Evolutionary conservation across 37 sponge, comb jelly and placozoan genomes (phyloP).

Genomic region (Aphrocallistes beatrix): DNA sequence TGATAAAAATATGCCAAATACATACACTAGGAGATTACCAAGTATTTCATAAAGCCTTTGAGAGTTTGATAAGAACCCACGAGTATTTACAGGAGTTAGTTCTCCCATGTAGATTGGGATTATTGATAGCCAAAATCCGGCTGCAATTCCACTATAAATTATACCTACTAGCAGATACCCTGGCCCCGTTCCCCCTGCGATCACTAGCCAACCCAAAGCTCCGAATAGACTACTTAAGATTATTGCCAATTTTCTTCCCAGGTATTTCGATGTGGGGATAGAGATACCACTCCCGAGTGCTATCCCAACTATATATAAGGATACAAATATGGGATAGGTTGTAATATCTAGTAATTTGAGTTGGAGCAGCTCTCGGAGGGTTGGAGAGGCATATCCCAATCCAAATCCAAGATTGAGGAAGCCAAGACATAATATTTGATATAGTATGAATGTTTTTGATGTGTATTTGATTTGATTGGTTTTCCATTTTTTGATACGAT

Average conservation of each 20-base stretch:
- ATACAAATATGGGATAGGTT: not conserved
- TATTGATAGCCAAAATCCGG: no score
- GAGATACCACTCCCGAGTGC: not conserved
- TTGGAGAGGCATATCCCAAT: not conserved
- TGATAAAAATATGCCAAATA: not conserved
- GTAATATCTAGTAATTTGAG: not conserved
- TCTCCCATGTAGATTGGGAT: not conserved
- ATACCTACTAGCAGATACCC: not conserved
- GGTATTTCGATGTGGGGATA: not conserved
- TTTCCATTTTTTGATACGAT: not conserved
- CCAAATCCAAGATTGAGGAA: not conserved
- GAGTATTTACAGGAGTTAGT: not conserved
- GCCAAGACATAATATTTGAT: not conserved
- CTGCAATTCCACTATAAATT: not conserved
- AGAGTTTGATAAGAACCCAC: not conserved
- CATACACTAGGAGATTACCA: not conserved
- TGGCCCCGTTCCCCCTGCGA: not conserved
- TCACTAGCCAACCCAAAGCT: not conserved
- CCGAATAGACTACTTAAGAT: not conserved
- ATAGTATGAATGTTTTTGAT: not conserved
- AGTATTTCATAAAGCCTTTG: not conserved
- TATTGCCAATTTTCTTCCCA: not conserved
- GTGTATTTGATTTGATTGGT: not conserved
- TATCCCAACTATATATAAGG: not conserved
- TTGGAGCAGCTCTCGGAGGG: not conserved